phyloP scores from a whole-genome alignment of 2,888 invertebrate genomes.

The Punctoribates punctum region DNA sequence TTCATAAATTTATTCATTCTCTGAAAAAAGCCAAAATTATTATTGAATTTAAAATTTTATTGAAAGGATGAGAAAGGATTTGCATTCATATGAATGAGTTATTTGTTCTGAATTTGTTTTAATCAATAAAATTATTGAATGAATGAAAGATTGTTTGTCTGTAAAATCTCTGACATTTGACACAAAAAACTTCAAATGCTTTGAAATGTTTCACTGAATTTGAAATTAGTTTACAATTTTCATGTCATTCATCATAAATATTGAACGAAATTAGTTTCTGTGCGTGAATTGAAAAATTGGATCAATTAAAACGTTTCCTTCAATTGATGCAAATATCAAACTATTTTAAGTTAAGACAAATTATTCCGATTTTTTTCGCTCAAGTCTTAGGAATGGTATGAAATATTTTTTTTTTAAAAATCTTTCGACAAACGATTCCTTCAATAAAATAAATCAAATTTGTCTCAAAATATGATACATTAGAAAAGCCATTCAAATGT shows the following conservation, averaged over 20 bases:
- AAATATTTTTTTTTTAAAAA: too few species aligned
- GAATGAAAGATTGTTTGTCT: neutral
- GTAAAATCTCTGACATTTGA: neutral
- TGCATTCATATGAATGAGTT: too few species aligned
- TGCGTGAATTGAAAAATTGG: neutral
- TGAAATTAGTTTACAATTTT: neutral
- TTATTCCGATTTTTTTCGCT: neutral
- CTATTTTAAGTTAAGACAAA: neutral
- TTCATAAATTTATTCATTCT: too few species aligned
- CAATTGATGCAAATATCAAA: neutral
- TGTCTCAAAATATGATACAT: too few species aligned
- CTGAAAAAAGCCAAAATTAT: too few species aligned
- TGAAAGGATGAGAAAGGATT: too few species aligned
- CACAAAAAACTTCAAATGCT: neutral
- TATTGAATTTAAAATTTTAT: too few species aligned
- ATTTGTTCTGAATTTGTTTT: too few species aligned
- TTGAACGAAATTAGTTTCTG: neutral
- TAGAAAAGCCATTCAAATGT: too few species aligned
- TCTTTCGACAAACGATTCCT: too few species aligned
- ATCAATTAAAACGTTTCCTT: constrained; percentile 2
- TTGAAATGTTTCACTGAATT: neutral
- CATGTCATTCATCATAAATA: constrained; percentile 9
- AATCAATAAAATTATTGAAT: too few species aligned
- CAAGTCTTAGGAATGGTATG: neutral
- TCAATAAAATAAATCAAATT: too few species aligned